These are phyloP conservation scores for Mylabris sibirica DNA, from an alignment of 2,888 invertebrate species.

Conservation along the genomic window DNA sequence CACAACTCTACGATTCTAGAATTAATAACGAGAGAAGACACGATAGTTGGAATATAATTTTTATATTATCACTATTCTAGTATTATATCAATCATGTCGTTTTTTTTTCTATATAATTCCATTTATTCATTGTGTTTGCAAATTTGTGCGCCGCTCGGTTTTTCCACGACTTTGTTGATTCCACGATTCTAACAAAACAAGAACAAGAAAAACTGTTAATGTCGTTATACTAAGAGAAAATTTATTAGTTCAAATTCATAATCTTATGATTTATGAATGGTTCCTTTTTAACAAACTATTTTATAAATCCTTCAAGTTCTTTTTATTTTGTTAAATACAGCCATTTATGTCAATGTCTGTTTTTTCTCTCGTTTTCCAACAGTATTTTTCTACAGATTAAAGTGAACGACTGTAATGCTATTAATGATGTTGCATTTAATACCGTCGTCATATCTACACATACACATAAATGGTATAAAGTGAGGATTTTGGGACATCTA, in stretches of 20 bases:
- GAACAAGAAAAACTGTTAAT: background rate
- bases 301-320: conserved; percentile 1
- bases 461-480: background rate
- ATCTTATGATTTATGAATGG: background rate
- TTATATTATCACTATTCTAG: background rate
- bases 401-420: background rate
- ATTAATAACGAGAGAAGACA: background rate
- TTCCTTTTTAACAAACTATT: background rate
- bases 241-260: conserved; percentile 8
- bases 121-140: background rate
- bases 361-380: background rate
- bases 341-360: background rate
- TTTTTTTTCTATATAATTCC: background rate
- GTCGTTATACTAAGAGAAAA: background rate
- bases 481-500: background rate
- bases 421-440: background rate
- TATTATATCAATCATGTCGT: background rate
- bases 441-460: background rate
- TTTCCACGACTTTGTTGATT: background rate
- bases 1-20: conserved; percentile 7
- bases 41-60: conserved; percentile 1
- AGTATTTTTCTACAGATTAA: background rate
- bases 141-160: background rate
- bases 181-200: background rate
- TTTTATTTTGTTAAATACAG: background rate